Percentiles rank a stretch among this genome's conserved stretches.
Conservation (phyloP, 2,888 invertebrate species). For the Volucella inanis region DNA sequence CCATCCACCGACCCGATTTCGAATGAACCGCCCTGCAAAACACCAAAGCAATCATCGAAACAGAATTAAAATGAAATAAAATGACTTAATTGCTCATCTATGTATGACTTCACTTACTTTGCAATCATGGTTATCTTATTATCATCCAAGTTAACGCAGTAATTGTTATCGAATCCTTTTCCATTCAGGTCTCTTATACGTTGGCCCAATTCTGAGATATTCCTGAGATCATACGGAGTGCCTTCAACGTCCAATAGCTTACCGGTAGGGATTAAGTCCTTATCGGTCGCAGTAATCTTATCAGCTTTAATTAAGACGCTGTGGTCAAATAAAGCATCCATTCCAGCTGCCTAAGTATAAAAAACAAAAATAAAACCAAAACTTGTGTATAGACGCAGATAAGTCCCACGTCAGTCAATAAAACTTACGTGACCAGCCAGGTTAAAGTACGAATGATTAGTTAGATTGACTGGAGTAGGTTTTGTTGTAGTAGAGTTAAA, state of each 20-base stretch:
- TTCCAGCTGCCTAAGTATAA: conserved; percentile 85
- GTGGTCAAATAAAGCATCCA: conserved; percentile 87
- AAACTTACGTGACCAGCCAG: conserved; percentile 89
- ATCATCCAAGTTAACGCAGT: conserved; percentile 85
- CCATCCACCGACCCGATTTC: conserved; percentile 88
- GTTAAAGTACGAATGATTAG: conserved; percentile 96
- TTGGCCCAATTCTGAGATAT: conserved; percentile 86
- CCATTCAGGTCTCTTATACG: conserved; percentile 87
- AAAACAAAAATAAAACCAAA: conserved; percentile 6
- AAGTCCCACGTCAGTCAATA: conserved; percentile 2
- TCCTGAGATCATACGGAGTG: conserved; percentile 89
- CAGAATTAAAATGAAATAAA: conserved; percentile 15
- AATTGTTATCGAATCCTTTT: conserved; percentile 93
- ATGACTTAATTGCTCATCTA: background rate
- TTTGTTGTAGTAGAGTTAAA: conserved; percentile 90
- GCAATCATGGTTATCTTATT: conserved; percentile 85
- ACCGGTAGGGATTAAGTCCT: conserved; percentile 89
- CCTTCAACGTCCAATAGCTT: conserved; percentile 87
- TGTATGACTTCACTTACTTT: conserved; percentile 82
- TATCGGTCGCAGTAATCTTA: conserved; percentile 88
- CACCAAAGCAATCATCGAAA: background rate
- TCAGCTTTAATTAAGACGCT: conserved; percentile 89
- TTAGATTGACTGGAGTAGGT: conserved; percentile 93
- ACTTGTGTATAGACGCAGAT: conserved; percentile 30
- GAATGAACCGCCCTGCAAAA: conserved; percentile 87